Evolutionary conservation across 2,888 invertebrate genomes (phyloP), one percentile per base, ranked within the genome.

Genomic region (Tinea pellionella): DNA sequence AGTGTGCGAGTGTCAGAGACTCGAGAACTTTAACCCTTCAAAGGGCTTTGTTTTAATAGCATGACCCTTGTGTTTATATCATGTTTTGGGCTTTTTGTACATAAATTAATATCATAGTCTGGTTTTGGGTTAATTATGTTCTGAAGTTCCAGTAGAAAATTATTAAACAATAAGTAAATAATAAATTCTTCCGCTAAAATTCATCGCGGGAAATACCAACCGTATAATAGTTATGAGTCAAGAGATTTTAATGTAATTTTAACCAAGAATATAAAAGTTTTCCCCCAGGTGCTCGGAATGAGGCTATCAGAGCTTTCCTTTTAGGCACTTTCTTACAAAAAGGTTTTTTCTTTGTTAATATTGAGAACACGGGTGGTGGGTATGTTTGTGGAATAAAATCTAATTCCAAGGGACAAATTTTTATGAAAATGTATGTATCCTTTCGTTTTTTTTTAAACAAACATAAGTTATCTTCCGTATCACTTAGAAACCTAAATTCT

Each of bases 1-100:
- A 87, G 86, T 77, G 85, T 79, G 84, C 81, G 80, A 78, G 83
- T 83, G 83, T 80, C 68, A 82, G 75, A 77, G 77, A 75, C 72
- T 69, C 74, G 32, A 57, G 57, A 57, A 32, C 57, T 32, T 32
- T 57, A 32, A 57, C 57, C 57, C 57, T 57, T 57, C 16, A 1
- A 3, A 55, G n/a, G 29, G 57, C 16, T 57, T 32, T 32, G 32
- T 32, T 55, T 55, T 57, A 57, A 57, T 57, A 57, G 13, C 32
- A n/a, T 57, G 57, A 57, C 57, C 57, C 57, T 57, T 32, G 57
- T 32, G 57, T 57, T 57, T 32, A 32, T 19, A 24, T 18, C 8
- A 47, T 47, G 15, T 47, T 37, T 47, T 47, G 47, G 37, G 47
- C 15, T 47, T 47, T 37, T 47, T n/a, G 16, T 53, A 53, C 53